Evolutionary conservation across 2,888 invertebrate genomes (phyloP), one percentile per base, ranked within the genome.

Genomic region (Nemurella pictetii): DNA sequence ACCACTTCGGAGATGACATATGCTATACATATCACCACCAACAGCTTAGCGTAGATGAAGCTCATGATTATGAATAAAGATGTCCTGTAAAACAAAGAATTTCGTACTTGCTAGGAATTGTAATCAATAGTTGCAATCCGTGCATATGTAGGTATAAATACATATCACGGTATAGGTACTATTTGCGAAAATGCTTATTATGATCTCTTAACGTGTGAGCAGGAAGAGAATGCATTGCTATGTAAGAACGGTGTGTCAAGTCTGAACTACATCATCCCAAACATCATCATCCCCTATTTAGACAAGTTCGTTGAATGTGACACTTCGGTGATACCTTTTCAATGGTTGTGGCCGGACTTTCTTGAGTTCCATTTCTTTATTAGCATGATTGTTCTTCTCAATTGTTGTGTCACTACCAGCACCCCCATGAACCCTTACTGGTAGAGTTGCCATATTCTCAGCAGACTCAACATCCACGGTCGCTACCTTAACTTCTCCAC

Each of bases 1-100:
- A 97, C 96, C 89, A 97, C 97, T 92, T 98, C 97, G 89, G 98
- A 97, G 91, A 98, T 95, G 89, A 98, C 97, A 91, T 98, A 97
- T 87, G 97, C 97, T 90, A 98, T 93, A 92, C 98, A 98, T 86
- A 98, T 94, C 88, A 98, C 97, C 88, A 98, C 95, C 90, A 98
- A 92, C 87, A 98, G 94, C 91, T 98, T 97, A 89, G 97, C 98
- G 92, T 98, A 98, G 89, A 98, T 96, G 92, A 97, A 96, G 91
- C 98, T 98, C 93, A 97, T 96, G 91, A 97, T 96, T 92, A 98
- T 97, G 93, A 97, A 97, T 89, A 97, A 93, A 88, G 97, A 97
- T 88, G 97, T 97, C 93, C 97, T 97, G 94, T 87, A 93, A 93
- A 89, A 89, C 87, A 89, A 89, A 89, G 85, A 86, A 85, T 83